Base-by-base conservation (phyloP, 1,140 invertebrate genomes). In the Lepidurus apus region DNA sequence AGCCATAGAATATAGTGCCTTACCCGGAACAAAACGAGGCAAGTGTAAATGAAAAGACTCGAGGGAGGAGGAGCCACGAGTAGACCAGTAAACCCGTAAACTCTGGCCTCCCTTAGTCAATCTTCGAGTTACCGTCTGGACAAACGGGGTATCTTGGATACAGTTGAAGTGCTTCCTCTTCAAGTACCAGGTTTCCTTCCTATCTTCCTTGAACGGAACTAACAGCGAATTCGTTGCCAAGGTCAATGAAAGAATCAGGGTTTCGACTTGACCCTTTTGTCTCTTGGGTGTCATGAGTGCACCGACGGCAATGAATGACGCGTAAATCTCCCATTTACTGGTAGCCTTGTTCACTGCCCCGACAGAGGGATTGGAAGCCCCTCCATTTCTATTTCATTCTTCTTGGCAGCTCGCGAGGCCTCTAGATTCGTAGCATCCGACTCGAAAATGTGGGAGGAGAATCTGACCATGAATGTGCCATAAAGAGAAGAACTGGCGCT, bases 401-500 rank as follows among this genome's bases (percentile, higher is more conserved):
- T 7, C 45, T 79, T 79, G 17, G 78, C 78, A 42, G 17, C 10
- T 45, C 17, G 34, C 7, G 76, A 21, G 44, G 53, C 21, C 6
- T 78, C 74, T n/a, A 79, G 34, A 24, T 79, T 74, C 13, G 26
- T 21, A 13, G 17, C 26, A n/a, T 79, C 78, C 78, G 74, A 79
- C 11, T 79, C 78, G 42, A 77, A 79, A 43, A 77, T 26, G 74
- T 13, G n/a, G 10, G 74, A 43, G 10, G 75, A 77, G 26, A 79
- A 17, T 10, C 24, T 73, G 10, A n/a, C 21, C 78, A 79, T 79
- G 34, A 76, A 79, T 10, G 42, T 65, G 8, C 78, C 78, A 34
- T 78, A 78, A 73, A 79, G 74, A 21, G 78, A 74, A 34, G 53
- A 73, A n/a, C 53, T 73, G 26, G 73, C 77, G 77, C 43, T 78